Percentiles rank a stretch among this genome's conserved stretches.
These are phyloP conservation scores for Caenorhabditis virilis DNA, from an alignment of 2,888 invertebrate genomes.

Conservation along the genomic window DNA sequence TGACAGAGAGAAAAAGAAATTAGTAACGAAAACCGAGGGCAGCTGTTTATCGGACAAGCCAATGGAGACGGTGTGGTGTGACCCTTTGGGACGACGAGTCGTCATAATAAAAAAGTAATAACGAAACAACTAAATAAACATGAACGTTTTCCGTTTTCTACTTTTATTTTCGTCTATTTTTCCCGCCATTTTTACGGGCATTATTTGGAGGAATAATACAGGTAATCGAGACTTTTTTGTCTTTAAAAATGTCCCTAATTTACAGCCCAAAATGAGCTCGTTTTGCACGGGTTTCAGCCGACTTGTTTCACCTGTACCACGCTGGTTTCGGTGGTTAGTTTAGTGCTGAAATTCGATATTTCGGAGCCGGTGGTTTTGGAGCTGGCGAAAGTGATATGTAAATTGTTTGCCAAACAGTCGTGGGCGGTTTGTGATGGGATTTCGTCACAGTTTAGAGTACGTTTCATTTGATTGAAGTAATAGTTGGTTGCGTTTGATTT, in stretches of 20 bases:
- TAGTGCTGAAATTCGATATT: constrained; percentile 48
- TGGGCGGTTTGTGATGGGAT: constrained; percentile 64
- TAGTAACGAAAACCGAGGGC: no score
- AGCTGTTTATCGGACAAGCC: no score
- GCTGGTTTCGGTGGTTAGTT: constrained; percentile 20
- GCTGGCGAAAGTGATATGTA: constrained; percentile 58
- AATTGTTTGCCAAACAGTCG: constrained; percentile 55
- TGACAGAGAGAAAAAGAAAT: background rate
- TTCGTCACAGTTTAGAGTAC: constrained; percentile 61
- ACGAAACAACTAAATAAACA: no score
- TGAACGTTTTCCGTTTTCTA: no score
- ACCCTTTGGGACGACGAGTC: no score
- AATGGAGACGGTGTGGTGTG: no score
- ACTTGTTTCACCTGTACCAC: constrained; percentile 24
- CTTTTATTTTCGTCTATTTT: background rate
- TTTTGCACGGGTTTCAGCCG: constrained; percentile 25
- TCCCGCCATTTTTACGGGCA: background rate
- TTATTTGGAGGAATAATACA: no score
- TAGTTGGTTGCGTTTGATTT: no score
- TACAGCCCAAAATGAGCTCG: no score
- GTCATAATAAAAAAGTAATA: no score
- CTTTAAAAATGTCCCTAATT: no score
- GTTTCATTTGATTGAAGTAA: no score
- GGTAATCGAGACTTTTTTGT: background rate
- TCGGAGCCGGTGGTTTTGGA: constrained; percentile 55